Conservation (phyloP, 1,140 invertebrate genomes). For the Adelges cooleyi region DNA sequence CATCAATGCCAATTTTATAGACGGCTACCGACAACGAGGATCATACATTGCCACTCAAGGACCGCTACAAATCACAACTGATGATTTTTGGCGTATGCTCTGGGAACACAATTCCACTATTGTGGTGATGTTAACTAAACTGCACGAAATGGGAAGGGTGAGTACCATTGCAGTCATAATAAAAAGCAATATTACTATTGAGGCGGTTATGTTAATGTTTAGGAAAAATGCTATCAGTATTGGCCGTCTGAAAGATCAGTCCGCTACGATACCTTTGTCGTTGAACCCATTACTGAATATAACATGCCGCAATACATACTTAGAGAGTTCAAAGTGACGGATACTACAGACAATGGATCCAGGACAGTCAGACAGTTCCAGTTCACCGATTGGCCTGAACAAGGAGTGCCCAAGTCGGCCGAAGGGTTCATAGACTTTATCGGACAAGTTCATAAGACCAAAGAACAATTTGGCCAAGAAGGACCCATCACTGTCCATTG, state of each 20-base stretch:
- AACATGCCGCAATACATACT: slow-evolving; percentile 99
- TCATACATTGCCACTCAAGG: slow-evolving; percentile 99
- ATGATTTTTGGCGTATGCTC: slow-evolving; percentile 99
- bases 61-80: slow-evolving; percentile 85
- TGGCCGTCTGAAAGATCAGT: slow-evolving; percentile 96
- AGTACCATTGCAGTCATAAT: slow-evolving; percentile 36
- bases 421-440: slow-evolving; percentile 98
- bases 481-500: slow-evolving; percentile 99
- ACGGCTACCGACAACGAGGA: slow-evolving; percentile 80
- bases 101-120: slow-evolving; percentile 99
- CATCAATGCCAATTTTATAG: slow-evolving; percentile 97
- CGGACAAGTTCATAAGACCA: slow-evolving; percentile 98
- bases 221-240: slow-evolving; percentile 98
- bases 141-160: slow-evolving; percentile 92
- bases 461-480: slow-evolving; percentile 98
- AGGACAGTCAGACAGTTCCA: slow-evolving; percentile 96
- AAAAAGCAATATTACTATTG: not conserved
- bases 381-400: slow-evolving; percentile 98
- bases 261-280: slow-evolving; percentile 91
- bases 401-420: slow-evolving; percentile 92
- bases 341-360: slow-evolving; percentile 86
- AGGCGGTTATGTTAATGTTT: slow-evolving; percentile 31
- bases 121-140: slow-evolving; percentile 95
- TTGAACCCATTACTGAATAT: slow-evolving; percentile 98
- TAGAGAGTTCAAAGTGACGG: slow-evolving; percentile 95